Percentiles rank a stretch among this genome's conserved stretches.
Conservation (phyloP, 2,113 vertebrate genomes). For the Indicator maculatus region DNA sequence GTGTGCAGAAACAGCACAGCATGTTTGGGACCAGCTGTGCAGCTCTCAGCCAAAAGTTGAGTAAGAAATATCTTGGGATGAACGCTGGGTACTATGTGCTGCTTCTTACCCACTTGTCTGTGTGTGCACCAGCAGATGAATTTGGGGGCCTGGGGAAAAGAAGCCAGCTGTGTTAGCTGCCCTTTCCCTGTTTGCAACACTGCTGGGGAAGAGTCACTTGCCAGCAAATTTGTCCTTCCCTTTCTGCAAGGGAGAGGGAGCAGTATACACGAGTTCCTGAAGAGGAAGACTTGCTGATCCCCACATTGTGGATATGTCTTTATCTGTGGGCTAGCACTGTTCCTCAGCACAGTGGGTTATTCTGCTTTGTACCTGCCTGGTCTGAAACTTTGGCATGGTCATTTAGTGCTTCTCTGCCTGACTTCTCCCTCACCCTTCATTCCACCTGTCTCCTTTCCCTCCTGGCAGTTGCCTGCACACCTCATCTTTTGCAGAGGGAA, state of each 20-base stretch:
- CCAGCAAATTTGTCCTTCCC: neutral
- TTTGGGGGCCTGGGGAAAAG: neutral
- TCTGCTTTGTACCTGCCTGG: neutral
- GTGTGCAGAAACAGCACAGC: slow-evolving; percentile 26
- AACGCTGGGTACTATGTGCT: neutral
- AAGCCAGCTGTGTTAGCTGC: neutral
- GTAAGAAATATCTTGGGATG: neutral
- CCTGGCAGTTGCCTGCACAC: neutral
- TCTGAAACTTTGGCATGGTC: neutral
- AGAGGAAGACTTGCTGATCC: neutral
- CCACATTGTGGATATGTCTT: rapidly evolving
- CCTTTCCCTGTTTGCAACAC: neutral
- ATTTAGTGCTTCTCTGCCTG: neutral
- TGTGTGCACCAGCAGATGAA: neutral
- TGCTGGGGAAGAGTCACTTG: neutral
- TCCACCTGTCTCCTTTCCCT: neutral
- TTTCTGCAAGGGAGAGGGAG: neutral
- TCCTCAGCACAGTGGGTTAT: neutral
- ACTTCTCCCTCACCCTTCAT: rapidly evolving
- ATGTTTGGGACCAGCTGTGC: slow-evolving; percentile 36
- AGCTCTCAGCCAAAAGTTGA: slow-evolving; percentile 30
- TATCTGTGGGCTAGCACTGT: neutral
- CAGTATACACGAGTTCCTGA: neutral
- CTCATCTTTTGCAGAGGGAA: neutral
- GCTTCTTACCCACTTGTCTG: neutral